Base-by-base conservation (phyloP, 2,888 invertebrate species). In the Acanthococcus lagerstroemiae region DNA sequence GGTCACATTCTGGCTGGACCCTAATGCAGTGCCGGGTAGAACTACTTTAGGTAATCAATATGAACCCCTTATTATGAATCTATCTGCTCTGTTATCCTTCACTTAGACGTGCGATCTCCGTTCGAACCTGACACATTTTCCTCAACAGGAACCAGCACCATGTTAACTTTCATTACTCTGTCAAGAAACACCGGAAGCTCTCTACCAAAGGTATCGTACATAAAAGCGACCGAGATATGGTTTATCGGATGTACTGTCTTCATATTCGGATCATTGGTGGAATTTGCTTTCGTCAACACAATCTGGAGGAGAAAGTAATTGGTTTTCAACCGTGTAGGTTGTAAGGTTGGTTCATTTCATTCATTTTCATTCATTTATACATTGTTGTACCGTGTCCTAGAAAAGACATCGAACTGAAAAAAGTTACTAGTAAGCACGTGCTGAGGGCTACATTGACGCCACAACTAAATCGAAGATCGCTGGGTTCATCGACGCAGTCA, bases 191-290 rank as follows among this genome's bases (percentile, higher is more conserved):
- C 90, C 72, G 88, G 87, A 56, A 90, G 89, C 76, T 88, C 87
- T 5, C 77, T 91, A 68, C 91, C 91, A 0, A 91, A 91, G 76
- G 91, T 91, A 22, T 90, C 90, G 2, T 91, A 91, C 73, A 89
- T 91, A 68, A 92, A 91, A 77, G 88, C 90, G 2, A 90, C 90
- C 69, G 91, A 92, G 77, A 87, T 91, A 68, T 92, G 91, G 90
- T 91, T 91, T 76, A 77, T 92, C 65, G 90, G 86, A 4, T 90
- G 90, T 73, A 87, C 86, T 1, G 84, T 86, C 52, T 90, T 91
- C 73, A 88, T 91, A 70, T 90, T 91, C 76, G 85, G 87, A 19
- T 89, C 90, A 12, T 81, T 91, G 74, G 85, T 90, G 0, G 90
- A 91, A 75, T 91, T 91, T 73, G 90, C 91, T 4, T 91, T 91